These are phyloP conservation scores for Notodonta ziczac DNA, from an alignment of 2,888 invertebrate genomes.

Conservation along the genomic window DNA sequence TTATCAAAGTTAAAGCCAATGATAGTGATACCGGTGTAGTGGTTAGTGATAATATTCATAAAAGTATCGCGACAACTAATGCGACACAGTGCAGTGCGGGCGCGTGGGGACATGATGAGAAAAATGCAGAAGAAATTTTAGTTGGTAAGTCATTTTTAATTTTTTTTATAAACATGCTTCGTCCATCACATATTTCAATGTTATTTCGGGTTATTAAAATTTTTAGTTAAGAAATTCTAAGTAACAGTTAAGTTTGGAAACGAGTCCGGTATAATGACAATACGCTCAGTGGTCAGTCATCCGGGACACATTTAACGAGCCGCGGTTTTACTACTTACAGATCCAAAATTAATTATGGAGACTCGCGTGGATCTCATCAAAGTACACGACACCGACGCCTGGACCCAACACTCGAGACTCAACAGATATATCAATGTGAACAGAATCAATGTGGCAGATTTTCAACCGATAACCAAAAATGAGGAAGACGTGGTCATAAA, in stretches of 20 bases:
- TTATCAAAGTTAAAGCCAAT: background rate
- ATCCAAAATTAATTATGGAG: constrained; percentile 4
- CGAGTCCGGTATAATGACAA: too few species aligned
- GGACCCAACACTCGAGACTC: background rate
- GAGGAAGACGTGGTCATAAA: background rate
- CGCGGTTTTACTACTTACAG: background rate
- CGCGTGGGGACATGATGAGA: background rate
- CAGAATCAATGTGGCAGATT: background rate
- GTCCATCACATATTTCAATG: too few species aligned
- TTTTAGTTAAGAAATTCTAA: too few species aligned
- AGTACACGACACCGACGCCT: background rate
- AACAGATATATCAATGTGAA: background rate
- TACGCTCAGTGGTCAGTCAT: too few species aligned
- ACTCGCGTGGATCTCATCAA: background rate
- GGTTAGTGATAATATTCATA: background rate
- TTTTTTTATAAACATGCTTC: too few species aligned
- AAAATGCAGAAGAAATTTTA: background rate
- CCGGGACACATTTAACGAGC: too few species aligned
- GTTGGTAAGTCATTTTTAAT: background rate
- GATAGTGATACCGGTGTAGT: background rate
- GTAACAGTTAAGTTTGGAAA: too few species aligned
- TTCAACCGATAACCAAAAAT: background rate
- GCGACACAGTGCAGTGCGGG: background rate
- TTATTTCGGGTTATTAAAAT: too few species aligned
- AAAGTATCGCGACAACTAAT: background rate